A percentile compares a stretch with the other conserved stretches of the same genome.
phyloP scores from a whole-genome alignment of 2,113 vertebrate genomes.

The Myotis davidii region DNA sequence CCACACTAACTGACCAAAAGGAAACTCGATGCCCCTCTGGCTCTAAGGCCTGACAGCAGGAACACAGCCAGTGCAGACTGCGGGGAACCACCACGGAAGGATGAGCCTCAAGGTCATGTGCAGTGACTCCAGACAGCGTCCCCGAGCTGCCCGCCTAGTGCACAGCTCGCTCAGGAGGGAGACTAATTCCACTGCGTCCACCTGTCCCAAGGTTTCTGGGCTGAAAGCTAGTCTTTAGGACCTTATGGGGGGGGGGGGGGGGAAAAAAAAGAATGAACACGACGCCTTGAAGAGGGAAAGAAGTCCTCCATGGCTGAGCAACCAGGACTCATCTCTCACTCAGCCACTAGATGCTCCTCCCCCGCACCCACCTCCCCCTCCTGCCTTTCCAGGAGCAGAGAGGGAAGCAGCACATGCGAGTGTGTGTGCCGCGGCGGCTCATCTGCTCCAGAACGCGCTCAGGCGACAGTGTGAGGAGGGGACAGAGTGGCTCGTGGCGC shows the following conservation, averaged over 20 bases:
- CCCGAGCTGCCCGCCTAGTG: background rate
- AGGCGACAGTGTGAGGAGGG: background rate
- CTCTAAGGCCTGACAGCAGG: background rate
- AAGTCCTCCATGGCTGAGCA: background rate
- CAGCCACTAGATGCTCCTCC: background rate
- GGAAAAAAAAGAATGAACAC: background rate
- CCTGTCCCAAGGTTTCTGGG: background rate
- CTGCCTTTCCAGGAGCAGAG: background rate
- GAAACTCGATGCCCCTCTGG: background rate
- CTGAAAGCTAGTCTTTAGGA: background rate
- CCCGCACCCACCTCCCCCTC: background rate
- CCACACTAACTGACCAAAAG: background rate
- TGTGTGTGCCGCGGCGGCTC: background rate
- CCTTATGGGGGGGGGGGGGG: background rate
- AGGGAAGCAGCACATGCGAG: background rate
- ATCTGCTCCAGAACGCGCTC: background rate
- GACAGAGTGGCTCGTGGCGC: background rate
- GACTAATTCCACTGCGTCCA: background rate
- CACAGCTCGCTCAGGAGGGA: background rate
- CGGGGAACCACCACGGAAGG: background rate
- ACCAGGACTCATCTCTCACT: background rate
- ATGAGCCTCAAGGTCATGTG: background rate
- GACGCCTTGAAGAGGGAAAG: background rate
- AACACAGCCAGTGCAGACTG: background rate
- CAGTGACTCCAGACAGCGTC: background rate